phyloP scores from a whole-genome alignment of 37 sponge, comb jelly and placozoan genomes.

The Cliona cf. orientalis region DNA sequence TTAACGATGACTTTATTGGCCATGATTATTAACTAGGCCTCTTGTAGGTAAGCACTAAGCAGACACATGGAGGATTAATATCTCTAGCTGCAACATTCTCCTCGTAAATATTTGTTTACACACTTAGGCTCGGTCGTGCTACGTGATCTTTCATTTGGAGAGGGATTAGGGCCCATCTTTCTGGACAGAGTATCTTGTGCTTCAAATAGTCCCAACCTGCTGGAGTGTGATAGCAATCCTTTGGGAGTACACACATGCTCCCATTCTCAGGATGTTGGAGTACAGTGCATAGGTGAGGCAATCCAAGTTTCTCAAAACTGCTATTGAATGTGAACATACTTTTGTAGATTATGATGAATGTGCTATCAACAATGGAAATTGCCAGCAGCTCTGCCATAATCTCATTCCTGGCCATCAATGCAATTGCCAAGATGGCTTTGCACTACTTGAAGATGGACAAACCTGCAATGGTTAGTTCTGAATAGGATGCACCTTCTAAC shows the following conservation, averaged over 20 bases:
- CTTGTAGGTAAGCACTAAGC: no score
- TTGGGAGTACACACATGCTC: conserved; percentile 37
- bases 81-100: no score
- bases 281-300: conserved; percentile 44
- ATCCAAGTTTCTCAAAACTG: no score
- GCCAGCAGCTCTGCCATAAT: conserved; percentile 57
- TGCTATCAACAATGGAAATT: conserved; percentile 12
- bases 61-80: no score
- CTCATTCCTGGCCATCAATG: conserved; percentile 50
- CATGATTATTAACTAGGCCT: no score
- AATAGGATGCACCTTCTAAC: no score
- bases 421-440: conserved; percentile 46
- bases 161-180: conserved; percentile 33
- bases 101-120: no score
- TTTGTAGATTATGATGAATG: conserved; percentile 76
- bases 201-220: neutral
- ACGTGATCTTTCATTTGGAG: conserved; percentile 22
- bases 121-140: conserved; percentile 16
- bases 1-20: no score
- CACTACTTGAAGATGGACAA: neutral
- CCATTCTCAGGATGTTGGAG: conserved; percentile 69
- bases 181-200: conserved; percentile 21
- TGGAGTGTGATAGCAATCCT: conserved; percentile 13
- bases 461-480: conserved; percentile 36
- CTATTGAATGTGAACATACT: neutral